Base-by-base conservation (phyloP, 2,888 invertebrate genomes). In the Lithophane ornitopus region DNA sequence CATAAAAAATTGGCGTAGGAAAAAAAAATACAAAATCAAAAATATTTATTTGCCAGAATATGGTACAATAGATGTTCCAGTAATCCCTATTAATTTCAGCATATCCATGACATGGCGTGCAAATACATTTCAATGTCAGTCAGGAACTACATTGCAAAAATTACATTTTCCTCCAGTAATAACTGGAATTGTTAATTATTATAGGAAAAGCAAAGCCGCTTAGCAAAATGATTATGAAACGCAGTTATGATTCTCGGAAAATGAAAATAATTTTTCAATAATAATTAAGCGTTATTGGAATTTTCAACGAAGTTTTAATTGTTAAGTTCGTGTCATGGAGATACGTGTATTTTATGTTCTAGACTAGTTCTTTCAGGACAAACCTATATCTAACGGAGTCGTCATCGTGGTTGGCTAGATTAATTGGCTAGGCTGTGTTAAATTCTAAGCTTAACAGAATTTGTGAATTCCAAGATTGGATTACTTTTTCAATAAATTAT, bases 361-460 rank as follows among this genome's bases (percentile, higher is more conserved):
- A 41, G 4, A 26, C 19, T 65, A 8, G 1, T 14, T 4, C 22
- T 28, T 46, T 14, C 46, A 26, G 34, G 3, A 26, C 3, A 19
- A 26, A 22, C 4, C 9, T 39, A 34, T 1, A 1, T 9, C 2
- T 66, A 22, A 28, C 4, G 14, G 22, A 66, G 16, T 14, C 26
- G 12, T 28, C 6, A 14, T n/a, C n/a, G 14, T 14, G 3, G 8
- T 22, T 22, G 3, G 2, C 3, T 9, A n/a, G 19, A 72, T 59
- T 41, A 26, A 74, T 76, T 49, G 9, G 6, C 1, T 76, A 16
- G 16, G 14, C 12, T 12, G 14, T 16, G 19, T 34, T 28, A 34
- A 58, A 34, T 58, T 78, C 16, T 59, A 58, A 34, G 34, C 0
- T 58, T 3, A 52, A 46, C 70, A 44, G 46, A 58, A 80, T 71